A percentile compares a stretch with the other conserved stretches of the same genome.
These are phyloP conservation scores for Anarsia innoxiella DNA, from an alignment of 2,888 invertebrate genomes.

Conservation along the genomic window DNA sequence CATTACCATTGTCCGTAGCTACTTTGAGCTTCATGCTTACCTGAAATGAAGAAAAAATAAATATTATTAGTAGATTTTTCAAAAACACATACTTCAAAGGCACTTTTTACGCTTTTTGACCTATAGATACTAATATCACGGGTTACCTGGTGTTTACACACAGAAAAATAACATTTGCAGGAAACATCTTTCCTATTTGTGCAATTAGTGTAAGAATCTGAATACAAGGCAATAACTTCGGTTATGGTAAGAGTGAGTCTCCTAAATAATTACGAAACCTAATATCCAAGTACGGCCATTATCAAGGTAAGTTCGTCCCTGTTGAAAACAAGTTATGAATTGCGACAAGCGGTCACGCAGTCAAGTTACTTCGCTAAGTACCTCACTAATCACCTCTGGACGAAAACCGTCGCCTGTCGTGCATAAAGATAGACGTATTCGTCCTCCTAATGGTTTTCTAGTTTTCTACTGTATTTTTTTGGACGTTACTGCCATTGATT, in stretches of 20 bases:
- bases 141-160: no score
- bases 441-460: neutral
- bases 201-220: no score
- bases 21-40: slow-evolving; percentile 58
- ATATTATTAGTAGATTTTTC: no score
- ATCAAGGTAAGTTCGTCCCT: slow-evolving; percentile 9
- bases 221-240: no score
- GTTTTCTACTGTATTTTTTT: no score
- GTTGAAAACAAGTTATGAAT: slow-evolving; percentile 12
- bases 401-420: slow-evolving; percentile 10
- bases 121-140: no score
- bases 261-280: slow-evolving; percentile 11
- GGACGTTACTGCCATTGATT: no score
- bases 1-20: slow-evolving; percentile 52
- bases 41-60: slow-evolving; percentile 37
- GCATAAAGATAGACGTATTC: slow-evolving; percentile 15
- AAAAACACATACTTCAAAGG: no score
- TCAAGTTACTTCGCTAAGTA: slow-evolving; percentile 13
- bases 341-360: slow-evolving; percentile 5
- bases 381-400: slow-evolving; percentile 15
- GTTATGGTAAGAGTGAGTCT: no score
- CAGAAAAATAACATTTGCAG: no score
- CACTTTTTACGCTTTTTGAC: no score
- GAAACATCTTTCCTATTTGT: no score
- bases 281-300: slow-evolving; percentile 9